phyloP scores from a whole-genome alignment of 2,797 vertebrate species.

The Euthynnus affinis region DNA sequence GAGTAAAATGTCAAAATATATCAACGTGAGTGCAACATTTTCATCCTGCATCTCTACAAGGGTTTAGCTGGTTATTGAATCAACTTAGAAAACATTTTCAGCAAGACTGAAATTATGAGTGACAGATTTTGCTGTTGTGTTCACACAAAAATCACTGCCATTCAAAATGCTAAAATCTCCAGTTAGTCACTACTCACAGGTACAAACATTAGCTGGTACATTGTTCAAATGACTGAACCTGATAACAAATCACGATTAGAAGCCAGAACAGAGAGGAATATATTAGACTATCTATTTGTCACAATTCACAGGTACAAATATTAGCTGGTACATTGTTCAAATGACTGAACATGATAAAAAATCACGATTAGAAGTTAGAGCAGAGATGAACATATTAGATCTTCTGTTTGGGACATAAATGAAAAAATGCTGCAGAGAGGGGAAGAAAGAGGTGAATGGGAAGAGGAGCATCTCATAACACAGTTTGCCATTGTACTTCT shows the following conservation, averaged over 20 bases:
- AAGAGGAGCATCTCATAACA: too few relatives aligned
- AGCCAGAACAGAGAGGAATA: slow-evolving; percentile 4
- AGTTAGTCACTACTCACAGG: slow-evolving; percentile 31
- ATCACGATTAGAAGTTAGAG: slow-evolving; percentile 8
- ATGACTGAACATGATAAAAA: slow-evolving; percentile 32
- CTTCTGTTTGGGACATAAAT: slow-evolving; percentile 3
- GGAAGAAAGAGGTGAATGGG: not conserved
- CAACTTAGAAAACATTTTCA: slow-evolving; percentile 30
- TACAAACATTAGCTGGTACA: slow-evolving; percentile 18
- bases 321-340: slow-evolving; percentile 13
- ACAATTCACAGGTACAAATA: slow-evolving; percentile 35
- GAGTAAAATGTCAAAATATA: slow-evolving; percentile 3
- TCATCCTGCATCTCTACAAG: not conserved
- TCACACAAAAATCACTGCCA: slow-evolving; percentile 9
- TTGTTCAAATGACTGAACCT: slow-evolving; percentile 32
- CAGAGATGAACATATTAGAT: slow-evolving; percentile 10
- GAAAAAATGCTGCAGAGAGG: slow-evolving; percentile 21
- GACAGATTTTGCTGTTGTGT: slow-evolving; percentile 3
- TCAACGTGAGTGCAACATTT: slow-evolving; percentile 4
- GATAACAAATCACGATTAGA: slow-evolving; percentile 17
- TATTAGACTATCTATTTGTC: slow-evolving; percentile 3
- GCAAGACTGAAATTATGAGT: slow-evolving; percentile 2
- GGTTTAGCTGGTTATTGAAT: not conserved
- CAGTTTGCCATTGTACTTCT: not conserved
- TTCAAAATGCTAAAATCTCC: slow-evolving; percentile 21